Evolutionary conservation across 2,797 vertebrate species (phyloP).

Genomic region (Allobates femoralis): DNA sequence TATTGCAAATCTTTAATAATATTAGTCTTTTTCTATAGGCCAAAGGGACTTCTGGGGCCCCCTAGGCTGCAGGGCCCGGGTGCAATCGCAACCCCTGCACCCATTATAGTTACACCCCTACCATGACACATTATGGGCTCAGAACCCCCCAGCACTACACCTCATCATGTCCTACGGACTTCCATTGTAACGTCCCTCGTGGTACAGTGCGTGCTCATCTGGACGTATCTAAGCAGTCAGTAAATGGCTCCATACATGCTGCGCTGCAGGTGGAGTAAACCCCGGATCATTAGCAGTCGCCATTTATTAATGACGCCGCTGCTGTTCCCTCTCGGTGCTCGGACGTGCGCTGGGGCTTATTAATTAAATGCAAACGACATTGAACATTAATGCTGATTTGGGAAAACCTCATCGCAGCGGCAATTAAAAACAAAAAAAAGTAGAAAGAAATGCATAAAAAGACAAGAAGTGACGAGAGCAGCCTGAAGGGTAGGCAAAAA

Average conservation of each 20-base stretch:
- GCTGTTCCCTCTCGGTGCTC: background rate
- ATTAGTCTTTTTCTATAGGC: too few species aligned
- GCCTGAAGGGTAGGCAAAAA: background rate
- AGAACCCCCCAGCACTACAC: too few species aligned
- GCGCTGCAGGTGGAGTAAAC: background rate
- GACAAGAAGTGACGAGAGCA: constrained; percentile 38
- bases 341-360: constrained; percentile 42
- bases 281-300: background rate
- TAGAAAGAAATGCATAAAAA: constrained; percentile 3
- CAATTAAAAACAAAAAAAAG: constrained; percentile 44
- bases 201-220: background rate
- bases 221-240: background rate
- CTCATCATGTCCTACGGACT: background rate
- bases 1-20: too few species aligned
- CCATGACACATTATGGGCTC: too few species aligned
- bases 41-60: too few species aligned
- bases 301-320: constrained; percentile 8
- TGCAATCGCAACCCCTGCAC: too few species aligned
- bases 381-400: constrained; percentile 42
- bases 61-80: too few species aligned
- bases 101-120: too few species aligned
- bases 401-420: constrained; percentile 32
- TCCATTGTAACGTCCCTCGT: too few species aligned
- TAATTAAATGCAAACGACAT: constrained; percentile 55
- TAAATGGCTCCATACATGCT: background rate